Evolutionary conservation across 2,797 vertebrate genomes (phyloP).

Genomic region (Lepus oiostolus): DNA sequence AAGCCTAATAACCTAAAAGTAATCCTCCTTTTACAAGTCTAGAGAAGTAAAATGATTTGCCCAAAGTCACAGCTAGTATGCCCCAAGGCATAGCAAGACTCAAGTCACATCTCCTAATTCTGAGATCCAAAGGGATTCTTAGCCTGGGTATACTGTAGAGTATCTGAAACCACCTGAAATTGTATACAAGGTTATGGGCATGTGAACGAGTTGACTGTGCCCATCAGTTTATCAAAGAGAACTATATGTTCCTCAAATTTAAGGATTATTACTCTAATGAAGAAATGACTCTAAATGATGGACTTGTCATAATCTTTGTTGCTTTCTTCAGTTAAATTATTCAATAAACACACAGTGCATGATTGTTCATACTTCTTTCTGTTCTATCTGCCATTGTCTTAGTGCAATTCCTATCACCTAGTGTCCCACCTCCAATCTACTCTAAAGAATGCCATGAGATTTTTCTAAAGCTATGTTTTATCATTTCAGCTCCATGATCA

Average conservation of each 20-base stretch:
- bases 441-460: conserved; percentile 40
- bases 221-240: not conserved
- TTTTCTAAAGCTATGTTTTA: conserved; percentile 59
- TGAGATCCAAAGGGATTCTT: not conserved
- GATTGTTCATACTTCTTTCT: conserved; percentile 32
- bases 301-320: conserved; percentile 24
- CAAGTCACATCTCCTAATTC: not conserved
- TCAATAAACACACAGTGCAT: not conserved
- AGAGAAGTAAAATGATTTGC: not conserved
- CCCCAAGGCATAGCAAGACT: not conserved
- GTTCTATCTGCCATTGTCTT: not conserved
- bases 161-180: not conserved
- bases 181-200: not conserved
- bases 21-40: conserved; percentile 34
- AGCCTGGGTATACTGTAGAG: not conserved
- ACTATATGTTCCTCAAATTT: not conserved
- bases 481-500: not conserved
- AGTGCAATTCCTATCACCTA: conserved; percentile 17
- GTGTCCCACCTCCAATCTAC: not conserved
- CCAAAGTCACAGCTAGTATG: not conserved
- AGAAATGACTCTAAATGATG: not conserved
- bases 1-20: conserved; percentile 28
- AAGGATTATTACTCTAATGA: conserved; percentile 43
- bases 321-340: conserved; percentile 47
- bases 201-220: not conserved